phyloP scores from a whole-genome alignment of 2,888 invertebrate species.

The Coleophora flavipennella region DNA sequence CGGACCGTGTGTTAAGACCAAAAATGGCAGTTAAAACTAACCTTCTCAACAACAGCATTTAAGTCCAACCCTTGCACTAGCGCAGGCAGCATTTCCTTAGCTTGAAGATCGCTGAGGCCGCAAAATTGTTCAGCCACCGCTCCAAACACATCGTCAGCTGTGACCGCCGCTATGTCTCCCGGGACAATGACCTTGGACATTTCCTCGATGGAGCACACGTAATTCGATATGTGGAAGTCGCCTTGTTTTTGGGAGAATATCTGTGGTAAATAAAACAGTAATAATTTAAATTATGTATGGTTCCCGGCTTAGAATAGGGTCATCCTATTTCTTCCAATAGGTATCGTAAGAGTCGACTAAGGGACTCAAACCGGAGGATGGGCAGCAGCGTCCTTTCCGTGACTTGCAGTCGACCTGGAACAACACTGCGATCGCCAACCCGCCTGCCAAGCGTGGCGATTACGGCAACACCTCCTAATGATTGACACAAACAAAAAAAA shows the following conservation, averaged over 20 bases:
- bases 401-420: no score
- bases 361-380: no score
- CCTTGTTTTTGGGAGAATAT: conserved; percentile 33
- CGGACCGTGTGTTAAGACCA: conserved; percentile 1
- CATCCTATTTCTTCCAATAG: no score
- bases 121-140: conserved; percentile 64
- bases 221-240: conserved; percentile 32
- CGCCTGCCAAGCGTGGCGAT: no score
- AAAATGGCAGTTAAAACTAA: conserved; percentile 18
- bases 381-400: no score
- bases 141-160: conserved; percentile 38
- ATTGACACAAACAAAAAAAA: no score
- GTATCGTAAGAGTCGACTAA: no score
- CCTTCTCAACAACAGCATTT: conserved; percentile 40
- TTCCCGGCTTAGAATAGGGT: no score
- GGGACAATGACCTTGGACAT: conserved; percentile 39
- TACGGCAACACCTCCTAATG: no score
- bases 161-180: conserved; percentile 30
- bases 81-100: conserved; percentile 45
- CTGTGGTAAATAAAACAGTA: conserved; percentile 21
- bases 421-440: no score
- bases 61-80: conserved; percentile 58
- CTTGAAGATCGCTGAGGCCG: conserved; percentile 41
- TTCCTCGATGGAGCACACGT: conserved; percentile 40
- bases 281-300: no score